These are phyloP conservation scores for Andricus quercusramuli DNA, from an alignment of 2,888 invertebrate genomes.

Conservation along the genomic window DNA sequence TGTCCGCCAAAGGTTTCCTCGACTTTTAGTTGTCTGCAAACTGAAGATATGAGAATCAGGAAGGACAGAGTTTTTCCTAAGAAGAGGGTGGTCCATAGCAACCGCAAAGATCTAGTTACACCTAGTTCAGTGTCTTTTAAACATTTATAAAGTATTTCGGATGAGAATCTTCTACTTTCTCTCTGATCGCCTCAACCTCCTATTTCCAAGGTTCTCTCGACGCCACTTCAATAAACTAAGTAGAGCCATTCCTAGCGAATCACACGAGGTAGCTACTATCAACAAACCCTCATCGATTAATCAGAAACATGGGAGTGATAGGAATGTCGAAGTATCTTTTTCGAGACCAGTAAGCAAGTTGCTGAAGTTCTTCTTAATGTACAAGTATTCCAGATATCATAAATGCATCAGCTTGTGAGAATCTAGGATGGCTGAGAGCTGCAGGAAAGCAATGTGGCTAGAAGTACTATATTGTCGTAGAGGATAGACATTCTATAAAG, in stretches of 20 bases:
- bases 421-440: not conserved
- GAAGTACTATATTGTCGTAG: conserved; percentile 5
- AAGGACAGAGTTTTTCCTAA: not conserved
- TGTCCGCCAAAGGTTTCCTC: not conserved
- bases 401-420: not conserved
- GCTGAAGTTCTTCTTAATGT: not conserved
- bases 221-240: too few species aligned
- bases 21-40: conserved; percentile 16
- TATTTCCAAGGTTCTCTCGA: too few species aligned
- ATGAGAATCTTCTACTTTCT: not conserved
- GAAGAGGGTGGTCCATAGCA: not conserved
- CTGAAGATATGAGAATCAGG: not conserved
- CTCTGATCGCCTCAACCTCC: too few species aligned
- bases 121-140: not conserved
- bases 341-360: not conserved
- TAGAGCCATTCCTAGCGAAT: too few species aligned
- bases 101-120: not conserved
- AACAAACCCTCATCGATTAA: not conserved
- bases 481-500: not conserved
- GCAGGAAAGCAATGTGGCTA: not conserved
- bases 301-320: not conserved
- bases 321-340: not conserved
- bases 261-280: too few species aligned
- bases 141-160: not conserved
- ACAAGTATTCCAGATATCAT: not conserved